A percentile compares a stretch with the other conserved stretches of the same genome.
phyloP scores from a whole-genome alignment of 2,113 vertebrate genomes.

The Thoracochromis brauschi region DNA sequence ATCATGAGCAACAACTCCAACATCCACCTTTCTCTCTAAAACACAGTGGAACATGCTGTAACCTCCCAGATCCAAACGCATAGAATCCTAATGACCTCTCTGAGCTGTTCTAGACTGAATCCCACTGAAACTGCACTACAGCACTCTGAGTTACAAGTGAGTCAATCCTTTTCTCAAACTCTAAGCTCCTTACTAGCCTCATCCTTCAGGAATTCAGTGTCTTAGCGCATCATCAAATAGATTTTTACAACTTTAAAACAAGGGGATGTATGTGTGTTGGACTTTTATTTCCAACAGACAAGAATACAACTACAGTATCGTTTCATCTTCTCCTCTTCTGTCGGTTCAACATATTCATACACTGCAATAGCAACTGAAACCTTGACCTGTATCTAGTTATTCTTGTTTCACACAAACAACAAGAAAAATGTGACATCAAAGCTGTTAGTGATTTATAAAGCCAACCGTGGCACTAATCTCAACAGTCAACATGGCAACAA shows the following conservation, averaged over 20 bases:
- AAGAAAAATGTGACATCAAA: background rate
- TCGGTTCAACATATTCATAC: background rate
- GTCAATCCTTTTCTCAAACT: background rate
- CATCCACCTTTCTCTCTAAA: constrained; percentile 12
- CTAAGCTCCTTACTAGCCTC: background rate
- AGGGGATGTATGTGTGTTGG: background rate
- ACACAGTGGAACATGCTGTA: constrained; percentile 1
- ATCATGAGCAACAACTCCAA: constrained; percentile 21
- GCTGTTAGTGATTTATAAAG: constrained; percentile 20
- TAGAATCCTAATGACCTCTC: constrained; percentile 44
- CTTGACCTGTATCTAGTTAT: background rate
- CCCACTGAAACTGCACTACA: background rate
- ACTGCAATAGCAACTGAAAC: background rate
- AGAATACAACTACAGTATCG: background rate
- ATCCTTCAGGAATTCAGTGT: background rate
- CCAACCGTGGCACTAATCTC: background rate
- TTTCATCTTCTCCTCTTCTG: background rate
- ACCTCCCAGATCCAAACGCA: constrained; percentile 1
- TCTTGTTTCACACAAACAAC: background rate
- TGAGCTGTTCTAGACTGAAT: constrained; percentile 5
- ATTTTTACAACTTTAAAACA: background rate
- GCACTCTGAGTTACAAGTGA: background rate
- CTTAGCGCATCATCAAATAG: background rate
- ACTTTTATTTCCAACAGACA: background rate
- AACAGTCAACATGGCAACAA: constrained; percentile 66